Evolutionary conservation across 2,888 invertebrate genomes (phyloP), one percentile per base, ranked within the genome.

Genomic region (Coelinius sp.): DNA sequence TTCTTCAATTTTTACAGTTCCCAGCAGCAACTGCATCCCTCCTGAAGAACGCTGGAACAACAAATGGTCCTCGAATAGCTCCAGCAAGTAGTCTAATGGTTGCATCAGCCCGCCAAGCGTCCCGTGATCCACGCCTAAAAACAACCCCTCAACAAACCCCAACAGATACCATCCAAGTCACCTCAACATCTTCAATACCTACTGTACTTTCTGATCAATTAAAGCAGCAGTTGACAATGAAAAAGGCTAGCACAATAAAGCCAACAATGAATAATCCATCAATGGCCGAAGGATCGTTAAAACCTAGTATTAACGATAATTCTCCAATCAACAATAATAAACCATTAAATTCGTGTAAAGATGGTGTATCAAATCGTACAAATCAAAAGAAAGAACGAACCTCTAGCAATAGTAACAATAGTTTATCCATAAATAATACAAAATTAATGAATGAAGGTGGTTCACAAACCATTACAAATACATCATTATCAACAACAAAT

Each of bases 61-160:
- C 77, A 67, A 83, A 82, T 75, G 85, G 86, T 10, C 84, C 89
- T 44, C 89, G 90, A 79, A 91, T 92, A 68, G 89, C 90, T 75
- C 92, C 92, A 2, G 90, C 89, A 4, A 90, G 89, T 81, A 87
- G 90, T 44, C 87, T 89, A 27, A 83, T 90, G 76, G 84, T 90
- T 0, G 89, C 91, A 84, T 74, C 89, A 85, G 73, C 87, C 86
- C 80, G 88, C 80, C 75, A 88, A 84, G 44, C 90, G 63, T 86
- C 86, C 8, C 84, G 87, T 1, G 87, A 87, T 78, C 87, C 87
- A 31, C 82, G 87, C 52, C 68, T 87, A 68, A 87, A 87, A 68
- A 68, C 74, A 62, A 49, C 75, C 35, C 52, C 78, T 17, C 38
- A 41, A 24, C 38, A 38, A 12, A 31, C 35, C 12, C 35, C 35